Evolutionary conservation across 2,113 vertebrate genomes (phyloP), one percentile per base, ranked within the genome.

Genomic region (Anthoscopus minutus): DNA sequence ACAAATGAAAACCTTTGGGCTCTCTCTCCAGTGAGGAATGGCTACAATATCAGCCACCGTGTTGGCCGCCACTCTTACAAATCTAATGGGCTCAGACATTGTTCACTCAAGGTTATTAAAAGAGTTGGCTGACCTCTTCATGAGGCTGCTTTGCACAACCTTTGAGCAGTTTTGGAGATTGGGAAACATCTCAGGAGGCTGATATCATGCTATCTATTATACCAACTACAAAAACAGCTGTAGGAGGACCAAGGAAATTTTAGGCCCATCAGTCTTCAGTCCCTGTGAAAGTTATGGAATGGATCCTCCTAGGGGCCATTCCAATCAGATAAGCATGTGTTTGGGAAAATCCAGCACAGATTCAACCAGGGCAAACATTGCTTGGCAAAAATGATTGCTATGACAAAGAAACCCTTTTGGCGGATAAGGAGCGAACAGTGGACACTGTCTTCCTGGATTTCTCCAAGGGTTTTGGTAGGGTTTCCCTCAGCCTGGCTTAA

Each of bases 401-500:
- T 19, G 40, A 33, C 10, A 65, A 42, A 80, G 20, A 13, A 31
- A 57, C 11, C 9, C 27, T 15, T 22, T 44, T 44, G 44, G 27
- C 23, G 51, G 27, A 28, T 37, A 22, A 33, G 44, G 5, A 8
- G 18, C 0, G 0, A 56, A 15, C 5, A 2, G 31, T 28, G 27
- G 37, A 51, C 33, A 9, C 8, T 45, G 28, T 17, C 45, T 23
- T 14, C 53, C 35, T 25, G 23, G 20, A 53, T 60, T 66, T 60
- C 60, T n/a, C 61, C 45, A 38, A 25, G 45, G 38, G 12, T 33
- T 66, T 66, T 51, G 27, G 13, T 6, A 45, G 11, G 2, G 9
- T 60, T 50, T 66, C 20, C 60, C 38, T 38, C 45, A 45, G 53
- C 69, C 11, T 57, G 47, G 5, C 19, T 78, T 37, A 53, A 40